Percentiles rank a stretch among this genome's conserved stretches.
phyloP scores from a whole-genome alignment of 2,113 vertebrate genomes.

The Pelecanoides urinatrix region DNA sequence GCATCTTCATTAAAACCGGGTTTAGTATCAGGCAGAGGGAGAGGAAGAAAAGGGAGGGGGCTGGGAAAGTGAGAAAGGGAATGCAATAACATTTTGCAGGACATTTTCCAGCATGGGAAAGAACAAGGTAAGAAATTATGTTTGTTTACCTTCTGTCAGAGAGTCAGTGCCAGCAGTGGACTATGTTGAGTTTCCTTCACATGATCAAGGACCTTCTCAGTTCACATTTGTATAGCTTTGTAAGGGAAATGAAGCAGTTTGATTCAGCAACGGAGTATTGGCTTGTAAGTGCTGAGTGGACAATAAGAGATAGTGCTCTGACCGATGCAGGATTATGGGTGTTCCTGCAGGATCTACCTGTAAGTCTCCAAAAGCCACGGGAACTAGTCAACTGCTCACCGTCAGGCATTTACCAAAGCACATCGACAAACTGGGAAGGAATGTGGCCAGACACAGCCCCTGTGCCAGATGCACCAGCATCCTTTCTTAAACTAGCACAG shows the following conservation, averaged over 20 bases:
- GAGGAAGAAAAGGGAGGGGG: neutral
- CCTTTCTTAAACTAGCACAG: neutral
- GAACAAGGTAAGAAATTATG: neutral
- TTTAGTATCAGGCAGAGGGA: neutral
- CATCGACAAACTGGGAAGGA: neutral
- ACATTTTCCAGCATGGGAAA: neutral
- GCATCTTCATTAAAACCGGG: neutral
- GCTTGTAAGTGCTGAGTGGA: neutral
- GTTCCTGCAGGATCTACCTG: neutral
- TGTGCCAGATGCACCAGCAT: neutral
- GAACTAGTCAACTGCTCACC: neutral
- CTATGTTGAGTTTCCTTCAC: neutral
- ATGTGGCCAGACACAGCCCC: neutral
- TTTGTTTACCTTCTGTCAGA: neutral
- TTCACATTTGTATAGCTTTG: neutral
- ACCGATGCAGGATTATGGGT: neutral
- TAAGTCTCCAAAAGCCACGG: neutral
- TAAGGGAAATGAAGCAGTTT: neutral
- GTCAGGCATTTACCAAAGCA: neutral
- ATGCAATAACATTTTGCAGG: neutral
- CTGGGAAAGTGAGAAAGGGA: neutral
- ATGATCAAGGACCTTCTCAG: neutral
- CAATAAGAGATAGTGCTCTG: neutral
- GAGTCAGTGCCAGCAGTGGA: neutral
- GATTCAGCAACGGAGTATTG: neutral